Evolutionary conservation across 2,113 vertebrate genomes (phyloP), one percentile per base, ranked within the genome.

Genomic region (Nothoprocta pentlandii): DNA sequence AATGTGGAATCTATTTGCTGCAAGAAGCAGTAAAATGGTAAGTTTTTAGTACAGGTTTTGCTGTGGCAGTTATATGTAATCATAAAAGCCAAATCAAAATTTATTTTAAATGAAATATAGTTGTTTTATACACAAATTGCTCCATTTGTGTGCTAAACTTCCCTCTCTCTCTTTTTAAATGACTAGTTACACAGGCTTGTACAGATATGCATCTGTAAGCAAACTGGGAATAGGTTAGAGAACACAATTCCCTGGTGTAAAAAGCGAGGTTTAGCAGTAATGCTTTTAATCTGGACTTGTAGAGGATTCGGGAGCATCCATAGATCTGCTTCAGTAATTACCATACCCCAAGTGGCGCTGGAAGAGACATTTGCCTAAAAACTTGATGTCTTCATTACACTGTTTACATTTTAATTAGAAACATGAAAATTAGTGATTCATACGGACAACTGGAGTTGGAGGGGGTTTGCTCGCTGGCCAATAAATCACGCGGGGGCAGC

Each of bases 371-470:
- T 99, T 99, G 98, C 98, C 98, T 99, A 99, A 99, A 99, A 99
- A 98, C 98, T 99, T 99, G 98, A 99, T 99, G 98, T 99, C 99
- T 99, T 99, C 98, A 99, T 99, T 99, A 99, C 97, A 98, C 98
- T 99, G 98, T 99, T 99, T 99, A 99, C 98, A 99, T 99, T 99
- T 99, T 99, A 99, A 99, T 99, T 99, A 99, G 99, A 98, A 98
- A 98, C 98, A 98, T 98, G 98, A 98, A 99, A 98, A 98, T 98
- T 98, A 98, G 97, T 97, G 97, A 98, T 98, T 98, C 97, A 98
- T 98, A 98, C 73, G 93, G 97, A 98, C 97, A 98, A 98, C 97
- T 98, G 96, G 97, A 96, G 98, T 98, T 98, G 98, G 97, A 98
- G 97, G 97, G 96, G 97, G 97, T 97, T 98, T 97, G 69, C 96